Percentiles rank a stretch among this genome's conserved stretches.
Evolutionary conservation across 2,797 vertebrate genomes (phyloP).

Genomic region (Taenioides sp.): DNA sequence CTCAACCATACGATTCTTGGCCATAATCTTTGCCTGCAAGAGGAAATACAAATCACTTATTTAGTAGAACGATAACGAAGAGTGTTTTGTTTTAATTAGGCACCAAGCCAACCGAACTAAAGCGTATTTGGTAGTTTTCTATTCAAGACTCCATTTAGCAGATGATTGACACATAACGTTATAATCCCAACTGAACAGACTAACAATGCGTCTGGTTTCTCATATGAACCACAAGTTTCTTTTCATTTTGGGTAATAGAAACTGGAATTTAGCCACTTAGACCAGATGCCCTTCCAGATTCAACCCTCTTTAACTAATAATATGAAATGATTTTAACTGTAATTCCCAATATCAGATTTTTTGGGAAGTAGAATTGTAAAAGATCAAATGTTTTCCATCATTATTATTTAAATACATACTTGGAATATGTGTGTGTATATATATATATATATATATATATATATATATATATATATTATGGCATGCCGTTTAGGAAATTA

Average conservation of each 20-base stretch:
- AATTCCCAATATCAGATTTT: too few species aligned
- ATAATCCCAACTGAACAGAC: neutral
- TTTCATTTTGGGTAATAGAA: too few species aligned
- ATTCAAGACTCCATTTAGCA: slow-evolving; percentile 20
- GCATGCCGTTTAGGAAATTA: too few species aligned
- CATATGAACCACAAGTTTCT: too few species aligned
- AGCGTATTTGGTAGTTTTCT: slow-evolving; percentile 3
- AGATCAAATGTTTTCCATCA: too few species aligned
- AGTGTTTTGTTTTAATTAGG: slow-evolving; percentile 56
- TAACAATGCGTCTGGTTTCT: neutral
- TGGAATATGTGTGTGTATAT: too few species aligned
- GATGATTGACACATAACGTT: slow-evolving; percentile 39
- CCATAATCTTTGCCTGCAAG: slow-evolving; percentile 41
- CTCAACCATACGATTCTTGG: slow-evolving; percentile 65
- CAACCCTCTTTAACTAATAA: neutral
- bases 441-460: too few species aligned
- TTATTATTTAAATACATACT: too few species aligned
- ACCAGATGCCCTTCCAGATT: neutral
- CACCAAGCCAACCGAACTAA: slow-evolving; percentile 14
- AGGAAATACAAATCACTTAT: slow-evolving; percentile 55
- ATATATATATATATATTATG: too few species aligned
- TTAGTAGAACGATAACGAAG: slow-evolving; percentile 46
- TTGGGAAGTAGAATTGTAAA: too few species aligned
- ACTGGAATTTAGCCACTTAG: too few species aligned
- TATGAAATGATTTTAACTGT: neutral